These are phyloP conservation scores for Candidula unifasciata DNA, from an alignment of 2,888 invertebrate genomes.

Conservation along the genomic window DNA sequence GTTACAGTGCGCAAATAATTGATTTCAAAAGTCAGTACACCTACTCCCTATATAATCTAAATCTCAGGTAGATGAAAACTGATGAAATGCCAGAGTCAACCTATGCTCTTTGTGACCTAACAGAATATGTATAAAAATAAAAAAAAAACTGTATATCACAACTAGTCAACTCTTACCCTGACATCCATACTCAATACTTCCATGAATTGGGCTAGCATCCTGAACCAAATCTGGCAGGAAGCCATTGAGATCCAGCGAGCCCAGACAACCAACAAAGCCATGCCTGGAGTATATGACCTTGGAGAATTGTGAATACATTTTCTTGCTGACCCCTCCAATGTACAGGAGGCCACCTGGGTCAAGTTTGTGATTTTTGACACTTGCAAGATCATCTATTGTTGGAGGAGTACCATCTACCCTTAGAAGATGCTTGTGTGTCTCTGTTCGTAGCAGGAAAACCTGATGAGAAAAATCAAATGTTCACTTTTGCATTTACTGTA, in stretches of 20 bases:
- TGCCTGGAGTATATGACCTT: constrained; percentile 87
- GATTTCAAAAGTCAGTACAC: no score
- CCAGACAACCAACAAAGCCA: constrained; percentile 96
- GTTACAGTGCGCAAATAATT: no score
- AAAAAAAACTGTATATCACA: neutral
- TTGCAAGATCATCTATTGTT: constrained; percentile 68
- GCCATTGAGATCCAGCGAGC: constrained; percentile 93
- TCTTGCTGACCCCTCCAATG: constrained; percentile 82
- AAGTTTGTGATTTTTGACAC: constrained; percentile 81
- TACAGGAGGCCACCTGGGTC: constrained; percentile 93
- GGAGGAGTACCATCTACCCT: constrained; percentile 87
- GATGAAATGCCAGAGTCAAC: no score
- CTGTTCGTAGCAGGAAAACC: constrained; percentile 87
- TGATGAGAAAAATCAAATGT: neutral
- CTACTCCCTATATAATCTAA: no score
- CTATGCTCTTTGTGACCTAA: no score
- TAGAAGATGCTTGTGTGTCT: constrained; percentile 90
- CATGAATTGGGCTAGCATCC: constrained; percentile 61
- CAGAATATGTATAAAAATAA: neutral
- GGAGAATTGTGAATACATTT: constrained; percentile 89
- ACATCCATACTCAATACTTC: constrained; percentile 89
- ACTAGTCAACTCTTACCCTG: constrained; percentile 83
- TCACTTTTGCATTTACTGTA: neutral
- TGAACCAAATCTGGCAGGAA: constrained; percentile 79
- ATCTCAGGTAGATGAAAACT: no score